Conservation (phyloP, 2,113 vertebrate genomes). For the Pseudorasbora parva region DNA sequence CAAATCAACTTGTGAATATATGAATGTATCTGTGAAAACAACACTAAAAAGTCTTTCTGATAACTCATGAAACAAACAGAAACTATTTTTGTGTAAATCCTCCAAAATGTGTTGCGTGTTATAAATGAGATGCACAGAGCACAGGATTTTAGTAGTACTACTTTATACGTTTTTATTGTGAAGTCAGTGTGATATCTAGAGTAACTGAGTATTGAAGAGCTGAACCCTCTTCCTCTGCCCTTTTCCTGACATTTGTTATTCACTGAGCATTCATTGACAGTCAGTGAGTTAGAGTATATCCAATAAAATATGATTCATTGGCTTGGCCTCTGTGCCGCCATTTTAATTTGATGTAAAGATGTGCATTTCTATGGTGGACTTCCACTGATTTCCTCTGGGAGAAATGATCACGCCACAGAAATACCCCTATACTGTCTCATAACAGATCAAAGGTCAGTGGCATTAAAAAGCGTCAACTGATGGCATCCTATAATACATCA, state of each 20-base stretch:
- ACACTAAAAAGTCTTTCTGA: no score
- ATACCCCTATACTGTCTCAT: slow-evolving; percentile 61
- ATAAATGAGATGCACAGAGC: not conserved
- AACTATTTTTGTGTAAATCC: not conserved
- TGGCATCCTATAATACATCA: not conserved
- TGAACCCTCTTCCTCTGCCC: slow-evolving; percentile 46
- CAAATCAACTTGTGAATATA: no score
- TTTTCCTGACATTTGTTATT: slow-evolving; percentile 66
- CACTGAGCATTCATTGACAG: slow-evolving; percentile 27
- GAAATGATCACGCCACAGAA: slow-evolving; percentile 20
- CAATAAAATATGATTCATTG: slow-evolving; percentile 75
- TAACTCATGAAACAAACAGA: no score
- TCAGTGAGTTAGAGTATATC: slow-evolving; percentile 59
- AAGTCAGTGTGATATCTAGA: not conserved
- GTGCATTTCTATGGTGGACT: slow-evolving; percentile 69
- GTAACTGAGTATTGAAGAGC: slow-evolving; percentile 15
- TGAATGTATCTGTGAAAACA: no score
- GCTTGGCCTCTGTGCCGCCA: slow-evolving; percentile 56
- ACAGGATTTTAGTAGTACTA: not conserved
- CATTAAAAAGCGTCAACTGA: not conserved
- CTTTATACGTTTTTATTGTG: not conserved
- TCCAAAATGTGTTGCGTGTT: not conserved
- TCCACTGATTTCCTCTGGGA: slow-evolving; percentile 73
- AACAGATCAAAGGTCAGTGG: slow-evolving; percentile 67
- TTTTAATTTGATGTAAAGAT: slow-evolving; percentile 69